Evolutionary conservation across 1,140 invertebrate species (phyloP).

Genomic region (Spodoptera litura): DNA sequence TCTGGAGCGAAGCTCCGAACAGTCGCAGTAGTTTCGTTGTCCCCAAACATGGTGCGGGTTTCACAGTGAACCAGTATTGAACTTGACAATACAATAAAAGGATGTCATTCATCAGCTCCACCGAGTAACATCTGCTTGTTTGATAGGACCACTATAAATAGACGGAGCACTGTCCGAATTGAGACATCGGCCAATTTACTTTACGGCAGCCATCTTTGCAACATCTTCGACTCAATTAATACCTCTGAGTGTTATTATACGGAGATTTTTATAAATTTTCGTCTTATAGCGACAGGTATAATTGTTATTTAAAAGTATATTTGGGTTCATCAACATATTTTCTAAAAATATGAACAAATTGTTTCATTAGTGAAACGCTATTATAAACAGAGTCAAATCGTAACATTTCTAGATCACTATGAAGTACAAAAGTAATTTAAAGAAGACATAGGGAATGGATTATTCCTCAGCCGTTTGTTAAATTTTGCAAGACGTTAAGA

Average conservation of each 20-base stretch:
- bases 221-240: constrained; percentile 39
- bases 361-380: not conserved
- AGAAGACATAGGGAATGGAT: not conserved
- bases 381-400: not conserved
- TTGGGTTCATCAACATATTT: not conserved
- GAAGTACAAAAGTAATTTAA: not conserved
- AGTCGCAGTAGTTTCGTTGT: not conserved
- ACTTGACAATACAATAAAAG: constrained; percentile 43
- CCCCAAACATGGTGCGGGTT: not conserved
- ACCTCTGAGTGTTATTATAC: not conserved
- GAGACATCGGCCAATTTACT: constrained; percentile 64
- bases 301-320: not conserved
- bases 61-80: constrained; percentile 8
- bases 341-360: no score
- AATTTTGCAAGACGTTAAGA: constrained; percentile 16
- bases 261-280: constrained; percentile 19
- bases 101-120: constrained; percentile 36
- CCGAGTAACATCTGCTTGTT: constrained; percentile 20
- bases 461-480: constrained; percentile 14
- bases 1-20: not conserved
- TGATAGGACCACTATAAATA: constrained; percentile 58
- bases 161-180: constrained; percentile 54
- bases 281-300: not conserved
- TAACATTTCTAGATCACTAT: not conserved
- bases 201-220: constrained; percentile 49